Base-by-base conservation (phyloP, 2,888 invertebrate genomes). In the Ischnus inquisitorius region DNA sequence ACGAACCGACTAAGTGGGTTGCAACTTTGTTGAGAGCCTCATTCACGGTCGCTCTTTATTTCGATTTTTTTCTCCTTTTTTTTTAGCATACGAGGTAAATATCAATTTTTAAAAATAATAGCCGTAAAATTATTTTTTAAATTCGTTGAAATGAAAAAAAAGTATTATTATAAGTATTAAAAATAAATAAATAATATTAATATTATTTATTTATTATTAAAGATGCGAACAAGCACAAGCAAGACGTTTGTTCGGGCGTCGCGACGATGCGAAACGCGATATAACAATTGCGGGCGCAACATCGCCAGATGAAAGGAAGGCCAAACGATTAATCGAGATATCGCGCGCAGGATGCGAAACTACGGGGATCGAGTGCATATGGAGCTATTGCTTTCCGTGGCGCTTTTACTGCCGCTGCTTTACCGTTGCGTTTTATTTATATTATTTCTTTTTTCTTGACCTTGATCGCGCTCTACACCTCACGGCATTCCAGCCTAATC, bases 401-500 rank as follows among this genome's bases (percentile, higher is more conserved):
- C 65, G 76, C 84, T 39, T 65, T 46, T 64, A 46, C 41, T 77
- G 43, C 6, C 39, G 65, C 43, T 57, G 54, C 76, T 76, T 62
- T 77, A 25, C 64, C 19, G 67, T 64, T 65, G 65, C 72, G 19
- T 6, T 41, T 71, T 10, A 41, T 39, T 34, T 22, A 57, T 62
- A n/a, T 3, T 39, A n/a, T 78, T 65, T 83, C 64, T 85, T 82
- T 88, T 90, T 89, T 88, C 88, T 86, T 87, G 90, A 89, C 90
- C 91, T 91, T 90, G 90, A 87, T 87, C 85, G 83, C 71, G 83
- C 82, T 85, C 88, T 87, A 87, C 90, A 90, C 89, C 89, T 91
- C 87, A 75, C 88, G 48, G 84, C 90, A 92, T 92, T 92, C 91
- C 92, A 88, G 72, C 80, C 88, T 91, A 90, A 91, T 91, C 90